Conservation (phyloP, 2,113 vertebrate species). For the Percopsis transmontana region DNA sequence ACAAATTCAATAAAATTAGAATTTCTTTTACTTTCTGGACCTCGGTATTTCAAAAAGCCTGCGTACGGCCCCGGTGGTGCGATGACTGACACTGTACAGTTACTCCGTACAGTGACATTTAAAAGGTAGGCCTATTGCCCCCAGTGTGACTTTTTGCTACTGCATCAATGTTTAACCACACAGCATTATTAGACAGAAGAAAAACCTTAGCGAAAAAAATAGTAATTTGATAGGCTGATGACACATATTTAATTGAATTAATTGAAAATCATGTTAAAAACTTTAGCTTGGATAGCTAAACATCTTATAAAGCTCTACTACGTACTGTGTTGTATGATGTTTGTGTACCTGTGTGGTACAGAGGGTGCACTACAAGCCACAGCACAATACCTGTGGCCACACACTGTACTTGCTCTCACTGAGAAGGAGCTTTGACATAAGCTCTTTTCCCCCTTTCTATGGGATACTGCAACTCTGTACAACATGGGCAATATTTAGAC, state of each 20-base stretch:
- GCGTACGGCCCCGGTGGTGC: too few species aligned
- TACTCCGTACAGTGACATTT: too few species aligned
- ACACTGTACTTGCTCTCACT: neutral
- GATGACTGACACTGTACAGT: too few species aligned
- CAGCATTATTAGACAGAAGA: too few species aligned
- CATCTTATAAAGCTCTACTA: neutral
- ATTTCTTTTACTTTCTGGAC: too few species aligned
- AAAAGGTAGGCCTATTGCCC: neutral
- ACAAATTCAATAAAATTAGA: too few species aligned
- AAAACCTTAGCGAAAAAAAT: too few species aligned
- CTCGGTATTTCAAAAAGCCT: too few species aligned
- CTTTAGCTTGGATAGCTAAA: too few species aligned
- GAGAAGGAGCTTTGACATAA: slow-evolving; percentile 33
- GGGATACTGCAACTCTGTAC: slow-evolving; percentile 10
- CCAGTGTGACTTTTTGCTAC: neutral
- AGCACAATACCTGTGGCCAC: slow-evolving; percentile 21
- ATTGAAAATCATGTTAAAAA: too few species aligned
- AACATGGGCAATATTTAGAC: slow-evolving; percentile 22
- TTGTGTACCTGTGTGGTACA: neutral
- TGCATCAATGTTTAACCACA: neutral
- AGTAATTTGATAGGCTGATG: too few species aligned
- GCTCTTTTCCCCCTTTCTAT: neutral
- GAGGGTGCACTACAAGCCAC: slow-evolving; percentile 7
- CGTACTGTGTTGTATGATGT: neutral
- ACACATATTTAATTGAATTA: too few species aligned